Evolutionary conservation across 2,888 invertebrate species (phyloP).

Genomic region (Brachyopa scutellaris): DNA sequence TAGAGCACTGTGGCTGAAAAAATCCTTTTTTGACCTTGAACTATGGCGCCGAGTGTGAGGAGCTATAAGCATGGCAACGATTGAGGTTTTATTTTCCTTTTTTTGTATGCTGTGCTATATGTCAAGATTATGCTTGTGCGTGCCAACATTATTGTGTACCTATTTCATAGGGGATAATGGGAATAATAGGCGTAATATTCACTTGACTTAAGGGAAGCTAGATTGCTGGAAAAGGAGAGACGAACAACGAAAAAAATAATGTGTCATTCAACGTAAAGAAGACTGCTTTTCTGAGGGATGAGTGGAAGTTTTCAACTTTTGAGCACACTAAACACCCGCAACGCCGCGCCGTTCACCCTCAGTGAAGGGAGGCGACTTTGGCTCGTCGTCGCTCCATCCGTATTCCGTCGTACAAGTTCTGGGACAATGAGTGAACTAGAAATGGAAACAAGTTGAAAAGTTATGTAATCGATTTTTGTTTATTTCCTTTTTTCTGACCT

Average conservation of each 20-base stretch:
- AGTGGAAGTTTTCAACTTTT: too few species aligned
- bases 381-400: too few species aligned
- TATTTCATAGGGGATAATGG: constrained; percentile 19
- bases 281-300: constrained; percentile 24
- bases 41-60: background rate
- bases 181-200: constrained; percentile 30
- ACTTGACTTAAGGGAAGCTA: constrained; percentile 11
- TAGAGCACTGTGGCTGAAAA: constrained; percentile 6
- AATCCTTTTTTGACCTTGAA: constrained; percentile 36
- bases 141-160: constrained; percentile 42
- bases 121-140: constrained; percentile 55
- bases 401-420: too few species aligned
- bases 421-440: too few species aligned
- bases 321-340: too few species aligned
- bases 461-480: too few species aligned
- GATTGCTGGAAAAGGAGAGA: constrained; percentile 1
- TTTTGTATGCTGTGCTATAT: too few species aligned
- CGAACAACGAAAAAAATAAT: too few species aligned
- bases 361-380: too few species aligned
- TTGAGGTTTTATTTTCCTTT: constrained; percentile 8
- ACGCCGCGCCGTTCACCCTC: too few species aligned
- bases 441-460: too few species aligned
- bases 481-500: too few species aligned
- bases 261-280: constrained; percentile 37
- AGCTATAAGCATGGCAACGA: background rate